These are phyloP conservation scores for Pomacea maculata DNA, from an alignment of 1,140 invertebrate genomes.

Conservation along the genomic window DNA sequence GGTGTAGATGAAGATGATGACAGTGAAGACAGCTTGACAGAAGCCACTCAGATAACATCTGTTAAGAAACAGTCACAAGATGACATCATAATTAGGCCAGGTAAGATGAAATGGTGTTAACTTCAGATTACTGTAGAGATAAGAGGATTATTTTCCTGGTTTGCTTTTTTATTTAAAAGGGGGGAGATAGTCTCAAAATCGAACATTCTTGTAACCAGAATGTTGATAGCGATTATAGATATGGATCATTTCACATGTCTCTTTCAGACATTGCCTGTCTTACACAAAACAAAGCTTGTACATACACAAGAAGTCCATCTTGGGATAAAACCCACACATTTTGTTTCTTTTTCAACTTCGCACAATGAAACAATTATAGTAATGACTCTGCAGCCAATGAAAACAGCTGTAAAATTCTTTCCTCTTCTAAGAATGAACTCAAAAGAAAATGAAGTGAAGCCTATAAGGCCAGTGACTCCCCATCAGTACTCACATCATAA, in stretches of 20 bases:
- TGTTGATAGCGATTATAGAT: no score
- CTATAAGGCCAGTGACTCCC: no score
- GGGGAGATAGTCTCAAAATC: no score
- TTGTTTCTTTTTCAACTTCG: not conserved
- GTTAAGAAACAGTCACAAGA: conserved; percentile 1
- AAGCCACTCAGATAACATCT: not conserved
- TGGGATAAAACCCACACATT: not conserved
- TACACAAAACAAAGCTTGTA: not conserved
- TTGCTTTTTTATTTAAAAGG: not conserved
- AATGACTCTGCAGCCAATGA: not conserved
- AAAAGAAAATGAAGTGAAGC: no score
- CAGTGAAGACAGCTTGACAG: conserved; percentile 19
- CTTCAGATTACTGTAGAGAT: not conserved
- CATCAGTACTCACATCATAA: no score
- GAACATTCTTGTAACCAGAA: no score
- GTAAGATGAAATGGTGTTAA: not conserved
- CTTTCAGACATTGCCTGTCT: not conserved
- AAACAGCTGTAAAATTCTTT: not conserved
- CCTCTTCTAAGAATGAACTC: no score
- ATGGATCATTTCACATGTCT: not conserved
- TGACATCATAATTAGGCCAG: not conserved
- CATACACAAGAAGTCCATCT: not conserved
- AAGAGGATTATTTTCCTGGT: not conserved
- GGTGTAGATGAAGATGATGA: conserved; percentile 26
- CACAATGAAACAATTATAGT: not conserved